Conservation (phyloP, 2,797 vertebrate genomes). For the Tachyglossus aculeatus region DNA sequence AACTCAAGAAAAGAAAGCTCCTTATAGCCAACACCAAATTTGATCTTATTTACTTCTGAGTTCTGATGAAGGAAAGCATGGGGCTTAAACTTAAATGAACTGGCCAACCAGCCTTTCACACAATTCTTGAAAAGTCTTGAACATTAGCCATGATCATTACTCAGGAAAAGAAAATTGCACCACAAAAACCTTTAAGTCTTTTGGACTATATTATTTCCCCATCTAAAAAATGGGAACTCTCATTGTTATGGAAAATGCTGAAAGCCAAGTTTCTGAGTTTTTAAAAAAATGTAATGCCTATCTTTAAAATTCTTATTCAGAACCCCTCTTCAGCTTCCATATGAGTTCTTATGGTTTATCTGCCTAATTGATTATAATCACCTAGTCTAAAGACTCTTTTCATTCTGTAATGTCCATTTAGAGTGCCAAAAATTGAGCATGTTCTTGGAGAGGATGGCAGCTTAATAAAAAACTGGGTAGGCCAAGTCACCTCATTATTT, state of each 20-base stretch:
- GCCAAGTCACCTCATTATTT: not conserved
- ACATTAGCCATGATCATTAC: not conserved
- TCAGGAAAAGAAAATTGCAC: no score
- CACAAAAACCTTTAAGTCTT: not conserved
- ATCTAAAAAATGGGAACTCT: not conserved
- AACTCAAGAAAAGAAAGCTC: not conserved
- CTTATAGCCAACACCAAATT: not conserved
- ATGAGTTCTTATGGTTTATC: not conserved
- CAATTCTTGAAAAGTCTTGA: not conserved
- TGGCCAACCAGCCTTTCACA: no score
- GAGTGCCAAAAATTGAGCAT: no score
- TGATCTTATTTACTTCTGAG: not conserved
- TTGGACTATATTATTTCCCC: not conserved
- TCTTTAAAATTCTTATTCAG: not conserved
- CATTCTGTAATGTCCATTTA: no score
- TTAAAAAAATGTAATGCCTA: not conserved
- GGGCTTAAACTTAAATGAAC: no score
- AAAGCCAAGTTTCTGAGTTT: not conserved
- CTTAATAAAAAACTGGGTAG: conserved; percentile 5
- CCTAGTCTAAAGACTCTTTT: no score
- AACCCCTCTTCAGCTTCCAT: not conserved
- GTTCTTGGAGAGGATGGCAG: not conserved
- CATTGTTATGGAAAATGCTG: not conserved
- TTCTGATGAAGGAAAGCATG: no score
- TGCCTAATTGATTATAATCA: not conserved